Conservation (phyloP, 53 echinoderm and acorn worm species). For the Echinometra lucunter region DNA sequence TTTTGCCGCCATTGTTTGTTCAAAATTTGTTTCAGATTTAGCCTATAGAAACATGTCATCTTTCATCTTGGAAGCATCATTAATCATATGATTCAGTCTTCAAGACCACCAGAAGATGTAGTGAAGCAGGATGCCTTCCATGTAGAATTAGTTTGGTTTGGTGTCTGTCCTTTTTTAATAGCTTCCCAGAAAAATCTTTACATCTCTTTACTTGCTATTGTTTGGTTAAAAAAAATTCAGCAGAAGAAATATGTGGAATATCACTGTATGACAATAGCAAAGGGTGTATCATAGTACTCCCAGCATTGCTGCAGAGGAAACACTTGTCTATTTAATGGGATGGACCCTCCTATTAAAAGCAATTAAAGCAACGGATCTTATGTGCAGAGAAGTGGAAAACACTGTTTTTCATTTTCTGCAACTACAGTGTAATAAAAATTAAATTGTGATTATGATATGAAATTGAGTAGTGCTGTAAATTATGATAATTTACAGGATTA, state of each 20-base stretch:
- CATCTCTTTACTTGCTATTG: not conserved
- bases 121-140: not conserved
- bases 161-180: not conserved
- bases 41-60: conserved; percentile 61
- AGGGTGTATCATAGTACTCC: too few species aligned
- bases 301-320: too few species aligned
- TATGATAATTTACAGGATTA: too few species aligned
- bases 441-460: too few species aligned
- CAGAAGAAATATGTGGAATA: not conserved
- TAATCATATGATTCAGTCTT: conserved; percentile 35
- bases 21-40: conserved; percentile 59
- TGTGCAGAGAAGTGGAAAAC: too few species aligned
- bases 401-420: too few species aligned
- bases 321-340: too few species aligned
- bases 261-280: not conserved
- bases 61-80: not conserved
- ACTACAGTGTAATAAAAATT: too few species aligned
- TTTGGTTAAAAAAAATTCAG: not conserved
- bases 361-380: too few species aligned
- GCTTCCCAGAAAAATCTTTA: not conserved
- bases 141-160: not conserved
- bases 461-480: too few species aligned
- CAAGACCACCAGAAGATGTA: conserved; percentile 35
- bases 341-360: too few species aligned
- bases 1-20: conserved; percentile 63